Evolutionary conservation across 2,797 vertebrate genomes (phyloP).

Genomic region (Lemur catta): DNA sequence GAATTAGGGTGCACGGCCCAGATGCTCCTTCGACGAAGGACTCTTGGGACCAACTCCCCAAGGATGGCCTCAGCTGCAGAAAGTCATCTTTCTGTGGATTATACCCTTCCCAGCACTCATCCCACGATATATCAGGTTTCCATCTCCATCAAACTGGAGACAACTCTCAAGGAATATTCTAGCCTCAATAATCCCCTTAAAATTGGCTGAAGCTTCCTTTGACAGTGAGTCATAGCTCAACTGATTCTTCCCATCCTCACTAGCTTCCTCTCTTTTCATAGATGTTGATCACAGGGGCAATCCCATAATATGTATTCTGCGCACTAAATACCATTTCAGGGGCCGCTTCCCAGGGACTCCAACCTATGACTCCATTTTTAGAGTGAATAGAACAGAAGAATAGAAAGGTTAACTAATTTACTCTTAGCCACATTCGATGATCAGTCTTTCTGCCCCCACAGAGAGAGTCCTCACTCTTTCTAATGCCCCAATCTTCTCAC

Average conservation of each 20-base stretch:
- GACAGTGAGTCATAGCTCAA: background rate
- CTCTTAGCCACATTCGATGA: background rate
- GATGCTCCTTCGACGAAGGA: background rate
- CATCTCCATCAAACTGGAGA: background rate
- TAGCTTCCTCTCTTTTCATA: background rate
- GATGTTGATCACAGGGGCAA: background rate
- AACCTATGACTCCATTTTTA: background rate
- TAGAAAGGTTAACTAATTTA: background rate
- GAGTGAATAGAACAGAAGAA: background rate
- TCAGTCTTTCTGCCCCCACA: background rate
- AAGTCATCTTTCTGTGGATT: background rate
- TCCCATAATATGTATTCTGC: background rate
- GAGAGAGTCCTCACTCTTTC: background rate
- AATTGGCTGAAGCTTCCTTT: rapidly evolving
- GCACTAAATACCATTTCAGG: background rate
- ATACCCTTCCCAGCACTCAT: background rate
- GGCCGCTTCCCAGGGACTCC: background rate
- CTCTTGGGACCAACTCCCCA: background rate
- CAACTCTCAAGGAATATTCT: background rate
- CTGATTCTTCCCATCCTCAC: background rate
- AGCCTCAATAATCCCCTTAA: rapidly evolving
- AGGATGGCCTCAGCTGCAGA: background rate
- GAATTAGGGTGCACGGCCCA: background rate
- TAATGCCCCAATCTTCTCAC: background rate
- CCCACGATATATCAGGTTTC: background rate